Conservation (phyloP, 2,888 invertebrate species). For the Trissolcus brochymenae region DNA sequence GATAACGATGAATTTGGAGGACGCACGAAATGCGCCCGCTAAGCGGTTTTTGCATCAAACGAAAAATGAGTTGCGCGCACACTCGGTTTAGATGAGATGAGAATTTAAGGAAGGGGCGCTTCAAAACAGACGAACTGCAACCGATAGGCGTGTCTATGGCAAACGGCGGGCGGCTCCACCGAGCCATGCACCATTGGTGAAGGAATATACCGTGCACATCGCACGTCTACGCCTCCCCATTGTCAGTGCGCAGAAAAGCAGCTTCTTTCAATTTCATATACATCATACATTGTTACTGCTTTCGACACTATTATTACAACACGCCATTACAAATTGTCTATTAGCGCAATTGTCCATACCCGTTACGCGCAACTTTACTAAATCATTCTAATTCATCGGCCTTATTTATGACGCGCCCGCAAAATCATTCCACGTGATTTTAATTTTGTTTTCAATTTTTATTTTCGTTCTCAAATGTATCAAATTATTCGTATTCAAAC, state of each 20-base stretch:
- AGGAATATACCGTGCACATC: constrained; percentile 68
- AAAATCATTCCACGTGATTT: neutral
- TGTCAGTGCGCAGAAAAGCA: constrained; percentile 38
- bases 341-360: constrained; percentile 28
- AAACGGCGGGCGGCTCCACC: constrained; percentile 69
- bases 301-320: constrained; percentile 39
- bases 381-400: constrained; percentile 11
- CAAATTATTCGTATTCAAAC: too few relatives aligned
- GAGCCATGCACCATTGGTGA: constrained; percentile 74
- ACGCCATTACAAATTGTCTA: constrained; percentile 35
- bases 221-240: constrained; percentile 67
- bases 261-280: constrained; percentile 35
- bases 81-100: constrained; percentile 60
- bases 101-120: constrained; percentile 55
- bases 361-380: constrained; percentile 17
- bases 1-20: neutral
- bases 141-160: constrained; percentile 64
- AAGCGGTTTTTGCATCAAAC: constrained; percentile 13
- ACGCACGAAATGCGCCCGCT: neutral
- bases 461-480: too few relatives aligned
- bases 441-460: too few relatives aligned
- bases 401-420: constrained; percentile 2
- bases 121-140: constrained; percentile 53
- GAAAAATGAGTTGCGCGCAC: constrained; percentile 57
- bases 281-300: constrained; percentile 44